A percentile compares a stretch with the other conserved stretches of the same genome.
Conservation (phyloP, 64 coral and sea anemone species). For the Platygyra sinensis region DNA sequence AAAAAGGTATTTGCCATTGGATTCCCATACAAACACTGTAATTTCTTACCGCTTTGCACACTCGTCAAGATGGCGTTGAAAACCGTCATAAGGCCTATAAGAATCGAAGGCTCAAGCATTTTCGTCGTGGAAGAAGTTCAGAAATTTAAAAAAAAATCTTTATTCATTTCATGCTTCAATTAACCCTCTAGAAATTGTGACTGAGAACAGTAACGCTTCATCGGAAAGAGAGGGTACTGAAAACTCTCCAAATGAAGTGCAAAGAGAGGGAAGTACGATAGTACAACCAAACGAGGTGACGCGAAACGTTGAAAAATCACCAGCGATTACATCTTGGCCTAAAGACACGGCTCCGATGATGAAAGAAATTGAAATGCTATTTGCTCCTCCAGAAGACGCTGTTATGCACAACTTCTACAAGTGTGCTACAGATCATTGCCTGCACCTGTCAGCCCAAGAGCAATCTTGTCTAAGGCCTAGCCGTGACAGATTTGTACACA, state of each 20-base stretch:
- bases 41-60: too few relatives aligned
- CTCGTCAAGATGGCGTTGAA: too few relatives aligned
- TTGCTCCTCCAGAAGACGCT: constrained; percentile 34
- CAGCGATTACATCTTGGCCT: not conserved
- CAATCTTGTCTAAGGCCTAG: constrained; percentile 29
- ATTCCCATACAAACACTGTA: too few relatives aligned
- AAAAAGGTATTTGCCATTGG: too few relatives aligned
- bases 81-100: not conserved
- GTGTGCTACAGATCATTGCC: constrained; percentile 21
- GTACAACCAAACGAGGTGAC: constrained; percentile 1
- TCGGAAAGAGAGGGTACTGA: too few relatives aligned
- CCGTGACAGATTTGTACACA: not conserved
- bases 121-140: constrained; percentile 22
- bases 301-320: not conserved
- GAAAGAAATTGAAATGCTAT: constrained; percentile 30
- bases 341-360: constrained; percentile 9
- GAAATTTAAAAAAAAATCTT: not conserved
- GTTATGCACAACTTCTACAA: constrained; percentile 46
- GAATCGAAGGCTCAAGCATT: not conserved
- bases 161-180: not conserved
- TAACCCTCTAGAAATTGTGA: constrained; percentile 23
- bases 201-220: not conserved
- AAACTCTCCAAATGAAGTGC: too few relatives aligned
- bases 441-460: constrained; percentile 47
- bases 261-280: constrained; percentile 8